Evolutionary conservation across 2,113 vertebrate genomes (phyloP).

Genomic region (Bubalus kerabau): DNA sequence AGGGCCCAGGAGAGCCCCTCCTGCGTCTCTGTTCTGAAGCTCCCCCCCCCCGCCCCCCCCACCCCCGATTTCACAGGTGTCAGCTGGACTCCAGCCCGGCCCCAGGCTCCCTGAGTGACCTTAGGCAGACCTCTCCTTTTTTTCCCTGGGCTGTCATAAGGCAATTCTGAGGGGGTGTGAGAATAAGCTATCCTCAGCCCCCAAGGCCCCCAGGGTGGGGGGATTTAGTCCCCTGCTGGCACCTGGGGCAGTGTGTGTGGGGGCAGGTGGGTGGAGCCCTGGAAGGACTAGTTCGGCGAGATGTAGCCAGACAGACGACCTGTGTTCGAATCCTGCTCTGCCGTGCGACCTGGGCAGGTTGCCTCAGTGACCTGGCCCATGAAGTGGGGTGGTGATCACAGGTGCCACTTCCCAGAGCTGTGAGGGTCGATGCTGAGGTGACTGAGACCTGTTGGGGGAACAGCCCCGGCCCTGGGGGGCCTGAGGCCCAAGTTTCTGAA

Average conservation of each 20-base stretch:
- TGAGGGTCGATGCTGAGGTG: fast-evolving
- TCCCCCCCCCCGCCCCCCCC: too few relatives aligned
- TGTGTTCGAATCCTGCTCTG: neutral
- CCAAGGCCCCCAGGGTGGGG: neutral
- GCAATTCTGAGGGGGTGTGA: neutral
- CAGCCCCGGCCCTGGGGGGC: neutral
- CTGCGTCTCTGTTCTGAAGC: neutral
- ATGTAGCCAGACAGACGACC: neutral
- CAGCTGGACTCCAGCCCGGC: neutral
- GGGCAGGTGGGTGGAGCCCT: neutral
- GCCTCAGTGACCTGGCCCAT: neutral
- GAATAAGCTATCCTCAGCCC: neutral
- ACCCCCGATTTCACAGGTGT: neutral
- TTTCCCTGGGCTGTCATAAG: neutral
- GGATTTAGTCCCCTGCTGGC: neutral
- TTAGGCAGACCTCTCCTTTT: neutral
- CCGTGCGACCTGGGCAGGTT: neutral
- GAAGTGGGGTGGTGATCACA: neutral
- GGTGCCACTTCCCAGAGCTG: neutral
- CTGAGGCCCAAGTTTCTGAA: neutral
- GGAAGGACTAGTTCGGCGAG: neutral
- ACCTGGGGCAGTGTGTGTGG: neutral
- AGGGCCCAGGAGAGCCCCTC: neutral
- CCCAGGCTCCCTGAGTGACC: neutral
- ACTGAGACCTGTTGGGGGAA: fast-evolving